These are phyloP conservation scores for Thomomys bottae DNA, from an alignment of 2,113 vertebrate genomes.

Conservation along the genomic window DNA sequence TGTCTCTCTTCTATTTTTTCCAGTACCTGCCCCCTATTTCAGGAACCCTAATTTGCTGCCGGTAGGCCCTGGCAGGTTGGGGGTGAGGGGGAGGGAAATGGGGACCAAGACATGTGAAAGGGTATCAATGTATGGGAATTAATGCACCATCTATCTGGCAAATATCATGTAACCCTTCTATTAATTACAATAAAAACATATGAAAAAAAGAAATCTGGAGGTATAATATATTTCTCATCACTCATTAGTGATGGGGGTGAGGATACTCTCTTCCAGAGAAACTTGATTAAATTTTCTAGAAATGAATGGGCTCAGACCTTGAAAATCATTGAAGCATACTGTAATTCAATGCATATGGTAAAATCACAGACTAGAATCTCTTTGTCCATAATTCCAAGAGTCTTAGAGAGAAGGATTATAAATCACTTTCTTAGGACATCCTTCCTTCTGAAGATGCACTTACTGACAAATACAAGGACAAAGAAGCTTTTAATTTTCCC, in stretches of 20 bases:
- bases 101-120: too few relatives aligned
- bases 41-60: too few relatives aligned
- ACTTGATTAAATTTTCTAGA: not conserved
- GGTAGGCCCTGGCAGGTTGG: too few relatives aligned
- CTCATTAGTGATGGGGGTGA: not conserved
- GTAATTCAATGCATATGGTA: constrained; percentile 68
- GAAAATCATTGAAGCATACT: constrained; percentile 46
- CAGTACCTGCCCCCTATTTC: too few relatives aligned
- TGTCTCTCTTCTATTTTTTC: too few relatives aligned
- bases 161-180: too few relatives aligned
- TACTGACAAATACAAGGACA: constrained; percentile 64
- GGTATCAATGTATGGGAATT: too few relatives aligned
- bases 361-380: constrained; percentile 59
- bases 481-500: constrained; percentile 73
- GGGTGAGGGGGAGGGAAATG: too few relatives aligned
- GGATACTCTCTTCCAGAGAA: not conserved
- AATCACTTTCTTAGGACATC: constrained; percentile 63
- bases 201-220: not conserved
- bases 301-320: constrained; percentile 33
- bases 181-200: too few relatives aligned
- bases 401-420: constrained; percentile 62
- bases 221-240: not conserved
- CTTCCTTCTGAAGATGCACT: constrained; percentile 51
- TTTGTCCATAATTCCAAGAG: constrained; percentile 60
- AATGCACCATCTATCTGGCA: too few relatives aligned